These are phyloP conservation scores for Clupea harengus DNA, from an alignment of 2,113 vertebrate species.

Conservation along the genomic window DNA sequence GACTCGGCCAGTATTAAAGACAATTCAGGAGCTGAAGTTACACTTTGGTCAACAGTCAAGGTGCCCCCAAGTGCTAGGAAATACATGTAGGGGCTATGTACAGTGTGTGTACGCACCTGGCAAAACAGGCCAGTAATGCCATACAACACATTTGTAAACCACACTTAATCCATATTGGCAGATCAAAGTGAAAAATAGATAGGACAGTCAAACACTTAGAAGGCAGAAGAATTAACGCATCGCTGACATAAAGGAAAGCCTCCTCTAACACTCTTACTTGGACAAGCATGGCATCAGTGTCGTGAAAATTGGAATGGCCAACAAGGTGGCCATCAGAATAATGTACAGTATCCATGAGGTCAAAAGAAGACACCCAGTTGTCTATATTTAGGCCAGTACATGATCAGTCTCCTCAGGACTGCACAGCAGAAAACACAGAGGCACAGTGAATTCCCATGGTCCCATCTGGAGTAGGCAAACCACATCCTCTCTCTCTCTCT, in stretches of 20 bases:
- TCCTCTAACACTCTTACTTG: neutral
- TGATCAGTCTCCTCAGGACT: neutral
- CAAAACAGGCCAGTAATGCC: neutral
- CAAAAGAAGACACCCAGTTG: neutral
- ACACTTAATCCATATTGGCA: neutral
- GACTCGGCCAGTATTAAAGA: neutral
- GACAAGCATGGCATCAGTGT: neutral
- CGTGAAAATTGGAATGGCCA: neutral
- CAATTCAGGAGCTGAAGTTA: neutral
- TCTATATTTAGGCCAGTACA: neutral
- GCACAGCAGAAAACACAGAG: conserved; percentile 16
- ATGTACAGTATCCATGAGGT: neutral
- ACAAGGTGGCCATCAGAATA: neutral
- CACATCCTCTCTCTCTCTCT: neutral
- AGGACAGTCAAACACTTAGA: neutral
- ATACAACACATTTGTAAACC: neutral
- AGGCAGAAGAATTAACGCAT: neutral
- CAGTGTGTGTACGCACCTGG: neutral
- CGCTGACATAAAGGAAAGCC: neutral
- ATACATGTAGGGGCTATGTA: neutral
- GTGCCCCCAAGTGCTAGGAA: neutral
- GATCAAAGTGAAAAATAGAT: neutral
- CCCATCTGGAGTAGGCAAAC: neutral
- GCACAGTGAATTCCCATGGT: neutral
- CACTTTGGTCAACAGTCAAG: neutral